Conservation (phyloP, 2,888 invertebrate genomes). For the Netelia melanura region DNA sequence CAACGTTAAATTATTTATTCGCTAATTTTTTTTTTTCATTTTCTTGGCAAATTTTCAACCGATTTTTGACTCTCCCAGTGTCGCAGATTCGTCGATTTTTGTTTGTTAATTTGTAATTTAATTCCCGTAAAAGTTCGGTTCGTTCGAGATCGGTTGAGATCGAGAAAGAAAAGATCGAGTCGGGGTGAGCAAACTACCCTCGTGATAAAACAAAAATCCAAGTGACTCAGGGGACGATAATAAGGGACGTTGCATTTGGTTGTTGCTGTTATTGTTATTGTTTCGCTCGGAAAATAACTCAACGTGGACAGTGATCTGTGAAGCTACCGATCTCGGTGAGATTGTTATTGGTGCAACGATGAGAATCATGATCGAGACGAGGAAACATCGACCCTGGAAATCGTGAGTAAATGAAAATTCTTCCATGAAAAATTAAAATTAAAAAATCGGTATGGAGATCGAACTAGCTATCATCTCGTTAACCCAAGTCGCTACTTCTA, state of each 20-base stretch:
- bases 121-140: too few relatives aligned
- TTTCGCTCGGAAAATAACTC: conserved; percentile 12
- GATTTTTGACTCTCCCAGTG: too few relatives aligned
- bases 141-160: too few relatives aligned
- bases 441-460: background rate
- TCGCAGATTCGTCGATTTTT: too few relatives aligned
- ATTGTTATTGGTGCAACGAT: background rate
- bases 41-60: too few relatives aligned
- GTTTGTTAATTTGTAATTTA: too few relatives aligned
- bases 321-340: conserved; percentile 41
- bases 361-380: conserved; percentile 51
- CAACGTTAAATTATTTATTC: too few relatives aligned
- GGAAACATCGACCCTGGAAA: conserved; percentile 60
- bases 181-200: conserved; percentile 14
- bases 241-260: conserved; percentile 28
- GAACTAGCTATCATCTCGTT: conserved; percentile 5
- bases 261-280: conserved; percentile 18
- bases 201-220: conserved; percentile 49
- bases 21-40: too few relatives aligned
- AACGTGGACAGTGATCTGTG: conserved; percentile 67
- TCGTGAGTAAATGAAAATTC: conserved; percentile 56
- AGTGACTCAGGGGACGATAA: conserved; percentile 46
- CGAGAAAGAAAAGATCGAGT: conserved; percentile 45
- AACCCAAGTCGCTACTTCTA: background rate
- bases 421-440: background rate